Evolutionary conservation across 2,797 vertebrate genomes (phyloP).

Genomic region (Balearica regulorum): DNA sequence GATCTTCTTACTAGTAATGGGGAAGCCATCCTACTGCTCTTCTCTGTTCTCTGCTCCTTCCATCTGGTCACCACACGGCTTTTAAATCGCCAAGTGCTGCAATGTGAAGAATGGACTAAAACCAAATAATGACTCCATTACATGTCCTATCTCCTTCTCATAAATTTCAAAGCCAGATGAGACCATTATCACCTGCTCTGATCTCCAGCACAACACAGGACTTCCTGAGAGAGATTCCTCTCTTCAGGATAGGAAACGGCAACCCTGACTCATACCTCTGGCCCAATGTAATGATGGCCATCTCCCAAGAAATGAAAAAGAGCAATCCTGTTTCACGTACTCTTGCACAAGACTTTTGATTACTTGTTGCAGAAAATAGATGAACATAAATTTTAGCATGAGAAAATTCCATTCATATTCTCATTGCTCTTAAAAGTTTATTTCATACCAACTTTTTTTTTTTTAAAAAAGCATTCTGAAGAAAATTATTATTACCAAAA

Average conservation of each 20-base stretch:
- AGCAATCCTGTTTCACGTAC: slow-evolving; percentile 1
- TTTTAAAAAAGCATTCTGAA: background rate
- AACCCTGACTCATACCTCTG: slow-evolving; percentile 48
- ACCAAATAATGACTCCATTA: slow-evolving; percentile 55
- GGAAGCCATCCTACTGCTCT: background rate
- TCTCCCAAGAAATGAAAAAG: slow-evolving; percentile 33
- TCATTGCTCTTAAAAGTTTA: background rate
- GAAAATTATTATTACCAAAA: background rate
- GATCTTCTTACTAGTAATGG: background rate
- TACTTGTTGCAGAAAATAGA: slow-evolving; percentile 2
- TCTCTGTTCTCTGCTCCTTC: background rate
- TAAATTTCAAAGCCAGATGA: slow-evolving; percentile 63
- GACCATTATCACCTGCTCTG: slow-evolving; percentile 64
- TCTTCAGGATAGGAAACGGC: slow-evolving; percentile 51
- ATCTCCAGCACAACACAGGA: slow-evolving; percentile 56
- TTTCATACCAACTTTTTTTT: background rate
- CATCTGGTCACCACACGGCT: slow-evolving; percentile 51
- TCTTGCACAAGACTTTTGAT: background rate
- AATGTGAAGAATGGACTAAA: slow-evolving; percentile 38
- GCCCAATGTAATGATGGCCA: slow-evolving; percentile 2
- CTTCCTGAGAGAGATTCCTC: slow-evolving; percentile 62
- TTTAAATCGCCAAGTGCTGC: background rate
- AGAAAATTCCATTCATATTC: background rate
- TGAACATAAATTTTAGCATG: background rate
- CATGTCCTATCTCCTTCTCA: slow-evolving; percentile 33